Evolutionary conservation across 2,888 invertebrate species (phyloP), one percentile per base, ranked within the genome.

Genomic region (Plebejus anna): DNA sequence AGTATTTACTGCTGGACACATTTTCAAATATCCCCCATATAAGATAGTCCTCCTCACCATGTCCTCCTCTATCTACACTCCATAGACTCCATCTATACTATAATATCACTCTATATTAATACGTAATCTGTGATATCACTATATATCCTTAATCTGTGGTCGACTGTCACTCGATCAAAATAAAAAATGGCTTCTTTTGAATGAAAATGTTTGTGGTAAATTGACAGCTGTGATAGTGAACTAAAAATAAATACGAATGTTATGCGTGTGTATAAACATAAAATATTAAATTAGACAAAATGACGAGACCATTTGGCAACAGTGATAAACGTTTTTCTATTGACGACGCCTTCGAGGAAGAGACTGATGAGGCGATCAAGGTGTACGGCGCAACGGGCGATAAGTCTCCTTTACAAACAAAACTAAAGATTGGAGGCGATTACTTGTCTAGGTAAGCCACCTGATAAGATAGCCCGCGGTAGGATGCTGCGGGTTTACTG

Each of bases 261-360:
- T 85, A 90, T 92, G 91, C 88, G 88, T 88, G 83, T 85, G 88
- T 84, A 85, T 87, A 84, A 87, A 84, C 16, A 55, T 16, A 84
- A 88, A 81, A 80, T 82, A 81, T 83, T 85, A 82, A 81, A 84
- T 75, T 70, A 75, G 71, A 42, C 51, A 92, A 85, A 87, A 94
- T 94, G 94, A 94, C 94, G 83, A 89, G 91, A 85, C 88, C 93
- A 79, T 93, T 92, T 82, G 91, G 92, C 81, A 90, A 88, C 79
- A 90, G 86, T 87, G 95, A 95, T 82, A 96, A 96, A 86, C 94
- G 96, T 81, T 97, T 97, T 90, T 97, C 97, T 75, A 97, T 97
- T 83, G 97, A 97, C 89, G 97, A 97, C 89, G 97, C 97, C 16
- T 97, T 97, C 85, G 97, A 97, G 86, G 97, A 97, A 86, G 97